A percentile compares a stretch with the other conserved stretches of the same genome.
Conservation (phyloP, 2,888 invertebrate species). For the Eilema depressum region DNA sequence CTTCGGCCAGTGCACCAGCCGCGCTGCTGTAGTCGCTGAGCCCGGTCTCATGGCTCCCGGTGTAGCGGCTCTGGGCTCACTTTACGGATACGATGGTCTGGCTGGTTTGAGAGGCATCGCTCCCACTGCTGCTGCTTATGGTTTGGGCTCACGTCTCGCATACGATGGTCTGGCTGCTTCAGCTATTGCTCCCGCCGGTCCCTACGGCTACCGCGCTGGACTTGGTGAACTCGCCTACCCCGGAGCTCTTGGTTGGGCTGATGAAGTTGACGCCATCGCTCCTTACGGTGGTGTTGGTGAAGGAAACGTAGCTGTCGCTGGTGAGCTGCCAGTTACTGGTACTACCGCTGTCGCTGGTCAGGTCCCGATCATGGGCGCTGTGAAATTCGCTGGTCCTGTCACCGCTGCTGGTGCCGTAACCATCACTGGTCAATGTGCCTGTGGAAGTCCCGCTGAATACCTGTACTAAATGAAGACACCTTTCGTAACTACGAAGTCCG, state of each 20-base stretch:
- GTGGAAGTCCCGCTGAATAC: slow-evolving; percentile 18
- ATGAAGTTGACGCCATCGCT: background rate
- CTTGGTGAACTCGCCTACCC: background rate
- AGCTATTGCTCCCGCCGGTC: background rate
- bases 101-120: too few relatives aligned
- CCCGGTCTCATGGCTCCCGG: background rate
- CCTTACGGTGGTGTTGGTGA: slow-evolving; percentile 33
- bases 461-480: background rate
- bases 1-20: slow-evolving; percentile 32
- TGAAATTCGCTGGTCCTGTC: slow-evolving; percentile 28
- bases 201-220: background rate
- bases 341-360: slow-evolving; percentile 34
- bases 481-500: background rate
- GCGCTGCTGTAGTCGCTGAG: slow-evolving; percentile 16
- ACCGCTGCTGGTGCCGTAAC: slow-evolving; percentile 34
- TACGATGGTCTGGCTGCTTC: slow-evolving; percentile 7
- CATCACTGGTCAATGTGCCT: slow-evolving; percentile 31
- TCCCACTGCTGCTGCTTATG: background rate
- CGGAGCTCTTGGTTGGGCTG: slow-evolving; percentile 7
- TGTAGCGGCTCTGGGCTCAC: background rate
- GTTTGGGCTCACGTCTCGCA: background rate
- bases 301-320: slow-evolving; percentile 35
- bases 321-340: slow-evolving; percentile 39
- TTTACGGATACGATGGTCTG: background rate
- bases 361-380: slow-evolving; percentile 36